These are phyloP conservation scores for Xenops minutus DNA, from an alignment of 2,797 vertebrate genomes.

Conservation along the genomic window DNA sequence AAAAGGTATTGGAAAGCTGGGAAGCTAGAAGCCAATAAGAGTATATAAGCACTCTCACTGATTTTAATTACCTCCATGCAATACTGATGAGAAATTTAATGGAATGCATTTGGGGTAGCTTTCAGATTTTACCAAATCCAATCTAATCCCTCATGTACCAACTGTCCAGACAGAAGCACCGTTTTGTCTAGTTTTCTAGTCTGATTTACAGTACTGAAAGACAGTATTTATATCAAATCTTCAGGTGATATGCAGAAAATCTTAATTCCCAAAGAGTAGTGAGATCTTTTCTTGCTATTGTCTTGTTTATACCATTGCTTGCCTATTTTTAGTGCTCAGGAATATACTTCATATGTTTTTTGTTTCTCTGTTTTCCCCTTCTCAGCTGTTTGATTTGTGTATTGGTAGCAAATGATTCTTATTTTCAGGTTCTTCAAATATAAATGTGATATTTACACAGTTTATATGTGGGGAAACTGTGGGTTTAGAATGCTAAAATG, in stretches of 20 bases:
- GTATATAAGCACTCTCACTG: background rate
- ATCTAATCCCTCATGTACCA: background rate
- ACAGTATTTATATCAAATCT: background rate
- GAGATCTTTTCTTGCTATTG: background rate
- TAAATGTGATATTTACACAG: background rate
- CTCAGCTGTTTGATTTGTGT: background rate
- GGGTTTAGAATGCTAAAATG: background rate
- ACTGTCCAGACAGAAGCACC: background rate
- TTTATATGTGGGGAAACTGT: background rate
- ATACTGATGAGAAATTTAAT: background rate
- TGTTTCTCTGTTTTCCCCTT: background rate
- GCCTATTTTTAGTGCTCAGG: background rate
- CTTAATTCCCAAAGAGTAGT: background rate
- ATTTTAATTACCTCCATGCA: constrained; percentile 17
- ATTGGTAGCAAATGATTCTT: background rate
- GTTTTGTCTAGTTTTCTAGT: background rate
- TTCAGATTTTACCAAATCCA: background rate
- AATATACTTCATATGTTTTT: background rate
- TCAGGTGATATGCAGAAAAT: background rate
- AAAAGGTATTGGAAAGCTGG: background rate
- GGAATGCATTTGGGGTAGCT: background rate
- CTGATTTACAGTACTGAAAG: background rate
- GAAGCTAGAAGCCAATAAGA: background rate
- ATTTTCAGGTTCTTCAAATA: background rate
- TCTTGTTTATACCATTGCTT: background rate